These are phyloP conservation scores for Pissodes strobi DNA, from an alignment of 1,140 invertebrate genomes.

Conservation along the genomic window DNA sequence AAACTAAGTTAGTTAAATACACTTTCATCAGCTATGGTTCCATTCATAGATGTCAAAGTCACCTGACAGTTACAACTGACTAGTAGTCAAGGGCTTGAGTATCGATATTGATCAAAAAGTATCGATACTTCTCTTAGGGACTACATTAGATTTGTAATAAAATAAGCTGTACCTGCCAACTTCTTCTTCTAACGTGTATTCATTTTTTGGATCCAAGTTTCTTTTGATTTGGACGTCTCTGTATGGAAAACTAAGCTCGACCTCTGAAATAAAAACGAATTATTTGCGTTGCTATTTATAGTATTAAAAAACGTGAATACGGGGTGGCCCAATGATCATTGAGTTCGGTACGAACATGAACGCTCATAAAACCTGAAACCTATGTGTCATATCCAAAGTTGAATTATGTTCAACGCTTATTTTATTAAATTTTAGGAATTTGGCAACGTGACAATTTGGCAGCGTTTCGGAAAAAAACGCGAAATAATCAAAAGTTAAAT, in stretches of 20 bases:
- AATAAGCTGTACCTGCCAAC: conserved; percentile 66
- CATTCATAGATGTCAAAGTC: too few species aligned
- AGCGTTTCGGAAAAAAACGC: too few species aligned
- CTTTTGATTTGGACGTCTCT: conserved; percentile 79
- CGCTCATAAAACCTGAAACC: not conserved
- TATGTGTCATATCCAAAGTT: not conserved
- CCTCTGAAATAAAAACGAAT: conserved; percentile 75
- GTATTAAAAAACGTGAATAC: too few species aligned
- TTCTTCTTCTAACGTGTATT: conserved; percentile 80
- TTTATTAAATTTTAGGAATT: too few species aligned
- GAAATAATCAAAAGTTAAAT: too few species aligned
- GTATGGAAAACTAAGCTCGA: conserved; percentile 81
- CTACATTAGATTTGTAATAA: not conserved
- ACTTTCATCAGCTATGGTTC: too few species aligned
- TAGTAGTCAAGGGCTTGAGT: not conserved
- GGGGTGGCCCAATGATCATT: too few species aligned
- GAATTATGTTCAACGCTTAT: not conserved
- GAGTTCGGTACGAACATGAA: too few species aligned
- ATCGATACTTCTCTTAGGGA: not conserved
- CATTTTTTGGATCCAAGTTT: conserved; percentile 76
- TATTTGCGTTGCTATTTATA: conserved; percentile 13
- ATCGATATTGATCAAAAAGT: too few species aligned
- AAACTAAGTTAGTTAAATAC: too few species aligned
- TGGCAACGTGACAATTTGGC: too few species aligned
- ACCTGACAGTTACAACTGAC: not conserved